Percentiles rank a stretch among this genome's conserved stretches.
phyloP scores from a whole-genome alignment of 2,113 vertebrate species.

The Octodon degus region DNA sequence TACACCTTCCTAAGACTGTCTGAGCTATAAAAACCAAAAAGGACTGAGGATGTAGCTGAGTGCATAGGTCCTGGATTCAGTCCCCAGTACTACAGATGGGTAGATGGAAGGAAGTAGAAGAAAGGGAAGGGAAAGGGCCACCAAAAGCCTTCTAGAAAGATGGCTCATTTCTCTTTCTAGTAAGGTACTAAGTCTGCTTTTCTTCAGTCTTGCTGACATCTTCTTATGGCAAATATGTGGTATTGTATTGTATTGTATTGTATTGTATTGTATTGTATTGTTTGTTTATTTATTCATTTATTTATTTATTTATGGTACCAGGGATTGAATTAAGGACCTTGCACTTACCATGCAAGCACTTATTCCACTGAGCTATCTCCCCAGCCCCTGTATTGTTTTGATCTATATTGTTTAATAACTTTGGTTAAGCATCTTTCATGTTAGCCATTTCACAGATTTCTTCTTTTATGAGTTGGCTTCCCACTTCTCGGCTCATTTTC shows the following conservation, averaged over 20 bases:
- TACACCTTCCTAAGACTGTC: background rate
- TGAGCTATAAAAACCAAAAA: background rate
- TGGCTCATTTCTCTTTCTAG: background rate
- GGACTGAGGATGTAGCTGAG: background rate
- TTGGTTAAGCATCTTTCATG: background rate
- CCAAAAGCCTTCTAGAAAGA: background rate
- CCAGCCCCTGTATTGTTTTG: background rate
- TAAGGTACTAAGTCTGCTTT: background rate
- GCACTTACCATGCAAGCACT: too few relatives aligned
- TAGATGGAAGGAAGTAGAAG: background rate
- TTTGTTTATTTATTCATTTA: too few relatives aligned
- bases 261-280: too few relatives aligned
- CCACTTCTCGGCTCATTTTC: background rate
- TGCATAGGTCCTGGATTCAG: background rate
- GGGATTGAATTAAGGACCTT: too few relatives aligned
- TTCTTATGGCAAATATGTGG: background rate
- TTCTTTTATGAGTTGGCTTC: background rate
- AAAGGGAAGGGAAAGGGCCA: background rate
- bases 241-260: too few relatives aligned
- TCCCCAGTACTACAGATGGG: background rate
- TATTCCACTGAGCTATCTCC: too few relatives aligned
- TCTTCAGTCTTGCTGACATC: background rate
- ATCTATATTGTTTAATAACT: background rate
- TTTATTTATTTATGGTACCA: too few relatives aligned
- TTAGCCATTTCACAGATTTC: background rate